A percentile compares a stretch with the other conserved stretches of the same genome.
phyloP scores from a whole-genome alignment of 1,140 invertebrate genomes.

The Helicoverpa armigera region DNA sequence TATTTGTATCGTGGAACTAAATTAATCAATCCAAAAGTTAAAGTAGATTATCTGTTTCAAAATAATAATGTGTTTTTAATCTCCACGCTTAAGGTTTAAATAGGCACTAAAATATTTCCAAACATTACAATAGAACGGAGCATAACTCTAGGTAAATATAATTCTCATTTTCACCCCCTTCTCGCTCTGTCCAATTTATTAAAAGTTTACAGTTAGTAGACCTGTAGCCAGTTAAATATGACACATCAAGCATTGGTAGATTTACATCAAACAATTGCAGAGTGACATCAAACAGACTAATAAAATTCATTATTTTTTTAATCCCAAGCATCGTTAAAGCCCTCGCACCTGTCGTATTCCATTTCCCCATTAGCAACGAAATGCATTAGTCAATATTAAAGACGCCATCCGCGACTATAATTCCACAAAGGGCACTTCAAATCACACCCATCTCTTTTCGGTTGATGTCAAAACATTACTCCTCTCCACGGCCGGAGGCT shows the following conservation, averaged over 20 bases:
- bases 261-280: conserved; percentile 3
- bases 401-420: conserved; percentile 83
- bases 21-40: too few species aligned
- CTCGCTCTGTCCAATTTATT: background rate
- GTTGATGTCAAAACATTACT: conserved; percentile 85
- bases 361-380: conserved; percentile 80
- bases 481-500: conserved; percentile 77
- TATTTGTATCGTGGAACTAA: too few species aligned
- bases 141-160: background rate
- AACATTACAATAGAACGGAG: background rate
- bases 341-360: conserved; percentile 81
- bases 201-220: background rate
- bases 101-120: background rate
- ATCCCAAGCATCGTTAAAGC: conserved; percentile 59
- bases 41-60: too few species aligned
- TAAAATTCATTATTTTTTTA: conserved; percentile 52
- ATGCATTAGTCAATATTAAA: conserved; percentile 86
- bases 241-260: background rate
- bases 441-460: conserved; percentile 85
- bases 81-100: too few species aligned
- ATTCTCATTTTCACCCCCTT: background rate
- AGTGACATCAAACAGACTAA: conserved; percentile 4
- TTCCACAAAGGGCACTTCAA: conserved; percentile 86
- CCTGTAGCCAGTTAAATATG: background rate
- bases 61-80: too few species aligned